Conservation (phyloP, 2,797 vertebrate species). For the Acropternis orthonyx region DNA sequence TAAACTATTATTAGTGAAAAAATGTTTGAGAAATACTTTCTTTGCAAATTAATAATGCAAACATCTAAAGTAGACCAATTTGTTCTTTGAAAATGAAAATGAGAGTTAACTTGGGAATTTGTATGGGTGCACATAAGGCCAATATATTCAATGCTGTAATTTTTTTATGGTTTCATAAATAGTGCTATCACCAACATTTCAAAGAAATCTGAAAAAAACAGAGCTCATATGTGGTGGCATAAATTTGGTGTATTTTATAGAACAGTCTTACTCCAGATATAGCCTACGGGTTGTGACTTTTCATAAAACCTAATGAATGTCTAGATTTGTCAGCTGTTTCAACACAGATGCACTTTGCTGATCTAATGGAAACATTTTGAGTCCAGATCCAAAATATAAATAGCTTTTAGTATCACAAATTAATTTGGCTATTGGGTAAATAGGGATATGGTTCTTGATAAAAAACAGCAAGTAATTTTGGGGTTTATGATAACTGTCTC, state of each 20-base stretch:
- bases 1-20: not conserved
- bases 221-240: conserved; percentile 52
- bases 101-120: conserved; percentile 35
- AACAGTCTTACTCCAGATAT: conserved; percentile 65
- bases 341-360: conserved; percentile 74
- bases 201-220: conserved; percentile 59
- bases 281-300: conserved; percentile 73
- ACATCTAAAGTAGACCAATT: conserved; percentile 21
- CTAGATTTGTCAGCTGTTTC: conserved; percentile 77
- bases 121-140: conserved; percentile 55
- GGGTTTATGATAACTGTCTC: conserved; percentile 40
- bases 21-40: not conserved
- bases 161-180: conserved; percentile 74
- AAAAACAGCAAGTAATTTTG: conserved; percentile 61
- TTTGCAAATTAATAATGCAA: conserved; percentile 11
- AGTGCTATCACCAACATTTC: conserved; percentile 71
- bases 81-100: conserved; percentile 23
- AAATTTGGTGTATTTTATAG: conserved; percentile 71
- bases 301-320: conserved; percentile 78
- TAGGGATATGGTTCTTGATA: conserved; percentile 67
- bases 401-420: conserved; percentile 75
- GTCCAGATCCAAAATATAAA: conserved; percentile 75
- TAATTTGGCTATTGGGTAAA: conserved; percentile 69
- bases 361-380: conserved; percentile 74
- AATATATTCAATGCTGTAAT: conserved; percentile 66